Evolutionary conservation across 2,888 invertebrate species (phyloP), one percentile per base, ranked within the genome.

Genomic region (Mesopsocus fuscifrons): DNA sequence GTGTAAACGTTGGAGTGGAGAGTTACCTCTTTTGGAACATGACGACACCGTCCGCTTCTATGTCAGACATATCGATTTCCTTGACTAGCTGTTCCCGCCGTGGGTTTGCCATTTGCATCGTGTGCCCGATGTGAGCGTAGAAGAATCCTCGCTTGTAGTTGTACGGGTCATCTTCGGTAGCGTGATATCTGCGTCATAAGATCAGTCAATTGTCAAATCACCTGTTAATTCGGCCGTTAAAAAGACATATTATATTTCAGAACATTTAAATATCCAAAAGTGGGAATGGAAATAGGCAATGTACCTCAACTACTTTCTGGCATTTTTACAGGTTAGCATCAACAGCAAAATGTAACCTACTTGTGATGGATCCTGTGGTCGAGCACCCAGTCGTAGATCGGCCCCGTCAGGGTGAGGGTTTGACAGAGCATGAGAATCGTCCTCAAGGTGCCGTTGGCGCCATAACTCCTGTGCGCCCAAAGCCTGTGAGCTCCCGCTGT

Each of bases 401-500:
- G 63, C 46, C 88, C 87, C 83, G 84, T 55, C 49, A 88, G 85
- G n/a, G 81, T 77, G 45, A 89, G 57, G 0, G 87, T 84, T 56
- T 95, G 87, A 49, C 77, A 77, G 3, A 88, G 47, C 68, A 83
- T 79, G 1, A 97, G 68, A 17, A 81, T 63, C n/a, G 85, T 57
- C 51, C 76, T 70, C 0, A 92, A 60, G 2, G 74, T 68, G 3
- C 68, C 64, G 45, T 64, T 71, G 1, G 92, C 94, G 53, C 74
- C 73, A 59, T 85, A 97, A 0, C 83, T 68, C 41, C 68, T 64
- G 59, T 97, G 97, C 0, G 92, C 77, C 94, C 94, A 97, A 26
- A 94, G 64, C 49, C 95, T 68, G 59, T 97, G 97, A 1, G 88
- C 82, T 1, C 95, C 95, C 2, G 84, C 80, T 1, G 92, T 91